These are phyloP conservation scores for Nasonia vitripennis DNA, from an alignment of 1,140 invertebrate genomes.

Conservation along the genomic window DNA sequence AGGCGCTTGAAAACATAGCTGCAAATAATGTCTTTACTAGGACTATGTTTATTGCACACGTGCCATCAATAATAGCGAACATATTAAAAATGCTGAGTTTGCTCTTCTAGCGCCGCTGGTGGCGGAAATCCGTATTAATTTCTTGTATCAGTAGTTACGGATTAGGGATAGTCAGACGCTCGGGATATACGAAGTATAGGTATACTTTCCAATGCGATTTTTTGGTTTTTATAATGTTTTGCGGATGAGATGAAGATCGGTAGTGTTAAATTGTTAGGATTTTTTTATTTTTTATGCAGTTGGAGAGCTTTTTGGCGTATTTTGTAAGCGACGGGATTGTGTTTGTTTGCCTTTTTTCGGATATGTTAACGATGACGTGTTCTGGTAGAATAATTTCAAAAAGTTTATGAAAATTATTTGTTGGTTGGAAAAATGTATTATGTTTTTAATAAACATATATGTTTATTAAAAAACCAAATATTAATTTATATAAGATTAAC, in stretches of 20 bases:
- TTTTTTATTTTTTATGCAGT: too few relatives aligned
- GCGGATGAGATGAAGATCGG: not conserved
- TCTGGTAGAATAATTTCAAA: too few relatives aligned
- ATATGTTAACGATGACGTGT: too few relatives aligned
- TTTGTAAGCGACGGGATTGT: too few relatives aligned
- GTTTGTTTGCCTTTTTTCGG: too few relatives aligned
- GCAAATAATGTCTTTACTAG: not conserved
- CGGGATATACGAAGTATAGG: not conserved
- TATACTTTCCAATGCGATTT: not conserved
- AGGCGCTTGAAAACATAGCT: constrained; percentile 7
- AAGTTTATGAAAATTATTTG: too few relatives aligned
- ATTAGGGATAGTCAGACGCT: constrained; percentile 49
- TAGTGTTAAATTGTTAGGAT: not conserved
- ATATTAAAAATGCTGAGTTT: not conserved
- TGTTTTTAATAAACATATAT: too few relatives aligned
- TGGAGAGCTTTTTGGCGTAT: too few relatives aligned
- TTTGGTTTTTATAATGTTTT: not conserved
- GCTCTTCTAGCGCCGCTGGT: not conserved
- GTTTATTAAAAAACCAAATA: too few relatives aligned
- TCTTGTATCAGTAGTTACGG: constrained; percentile 45
- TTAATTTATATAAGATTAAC: too few relatives aligned
- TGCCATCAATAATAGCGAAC: not conserved
- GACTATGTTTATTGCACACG: not conserved
- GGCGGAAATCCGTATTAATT: constrained; percentile 7
- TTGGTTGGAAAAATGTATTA: too few relatives aligned